Conservation (phyloP, 1,140 invertebrate species). For the Meteorus sp. region DNA sequence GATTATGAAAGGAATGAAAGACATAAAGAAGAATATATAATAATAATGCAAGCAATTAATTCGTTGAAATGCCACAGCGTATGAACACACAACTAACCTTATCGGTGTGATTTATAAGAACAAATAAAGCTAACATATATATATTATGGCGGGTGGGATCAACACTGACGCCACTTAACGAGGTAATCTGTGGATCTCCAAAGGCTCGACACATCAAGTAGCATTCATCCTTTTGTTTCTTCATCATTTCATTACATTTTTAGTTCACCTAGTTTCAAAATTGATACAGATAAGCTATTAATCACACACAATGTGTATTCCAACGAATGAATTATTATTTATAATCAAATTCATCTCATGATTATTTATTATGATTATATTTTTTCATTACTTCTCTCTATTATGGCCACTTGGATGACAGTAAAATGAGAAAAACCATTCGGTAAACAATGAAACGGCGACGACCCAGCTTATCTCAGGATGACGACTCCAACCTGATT, state of each 20-base stretch:
- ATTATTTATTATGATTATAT: no score
- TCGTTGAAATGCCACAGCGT: conserved; percentile 29
- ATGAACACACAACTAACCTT: conserved; percentile 38
- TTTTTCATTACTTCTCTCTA: background rate
- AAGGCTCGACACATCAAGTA: conserved; percentile 36
- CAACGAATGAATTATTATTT: no score
- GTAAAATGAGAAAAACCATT: conserved; percentile 50
- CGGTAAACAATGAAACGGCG: conserved; percentile 42
- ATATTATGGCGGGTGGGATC: conserved; percentile 44
- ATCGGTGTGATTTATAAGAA: conserved; percentile 58
- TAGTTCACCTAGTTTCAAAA: no score
- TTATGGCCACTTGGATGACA: conserved; percentile 19
- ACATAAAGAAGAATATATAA: no score
- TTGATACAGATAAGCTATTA: no score
- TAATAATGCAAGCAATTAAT: conserved; percentile 49
- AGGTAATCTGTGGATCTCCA: conserved; percentile 50
- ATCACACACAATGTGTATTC: no score
- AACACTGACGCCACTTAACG: conserved; percentile 50
- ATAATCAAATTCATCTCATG: no score
- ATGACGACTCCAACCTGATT: conserved; percentile 51
- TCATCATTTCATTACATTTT: no score
- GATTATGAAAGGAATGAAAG: no score
- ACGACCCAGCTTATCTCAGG: conserved; percentile 48
- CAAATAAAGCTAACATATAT: no score
- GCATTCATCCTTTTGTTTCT: conserved; percentile 15